Conservation (phyloP, 2,888 invertebrate species). For the Allolobophora icterica region DNA sequence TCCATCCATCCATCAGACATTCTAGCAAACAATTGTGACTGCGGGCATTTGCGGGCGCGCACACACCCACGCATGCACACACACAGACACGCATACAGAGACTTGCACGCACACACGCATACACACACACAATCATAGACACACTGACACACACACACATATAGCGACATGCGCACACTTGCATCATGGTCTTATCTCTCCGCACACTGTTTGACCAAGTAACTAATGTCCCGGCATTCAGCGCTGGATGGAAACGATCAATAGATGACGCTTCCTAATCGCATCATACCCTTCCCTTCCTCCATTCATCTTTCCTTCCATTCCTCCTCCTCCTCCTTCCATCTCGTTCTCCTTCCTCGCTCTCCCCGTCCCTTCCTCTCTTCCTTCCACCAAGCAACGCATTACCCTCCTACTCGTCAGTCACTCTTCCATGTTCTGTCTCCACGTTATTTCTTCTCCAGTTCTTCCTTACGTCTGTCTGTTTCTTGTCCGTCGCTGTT, state of each 20-base stretch:
- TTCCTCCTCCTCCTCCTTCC: no score
- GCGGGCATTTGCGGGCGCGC: not conserved
- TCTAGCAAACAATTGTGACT: slow-evolving; percentile 13
- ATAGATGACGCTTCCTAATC: slow-evolving; percentile 3
- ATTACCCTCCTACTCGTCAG: not conserved
- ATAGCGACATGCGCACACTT: not conserved
- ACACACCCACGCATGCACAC: not conserved
- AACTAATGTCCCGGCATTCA: slow-evolving; percentile 17
- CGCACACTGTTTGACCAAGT: slow-evolving; percentile 9
- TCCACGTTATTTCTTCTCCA: not conserved
- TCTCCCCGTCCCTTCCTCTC: no score
- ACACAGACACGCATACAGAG: not conserved
- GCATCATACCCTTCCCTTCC: not conserved
- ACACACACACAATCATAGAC: not conserved
- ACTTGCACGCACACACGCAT: not conserved
- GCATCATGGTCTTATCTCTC: not conserved
- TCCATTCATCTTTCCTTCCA: no score
- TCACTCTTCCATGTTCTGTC: not conserved
- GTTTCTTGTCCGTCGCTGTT: not conserved
- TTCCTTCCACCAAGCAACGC: not conserved
- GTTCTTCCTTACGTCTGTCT: not conserved
- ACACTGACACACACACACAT: not conserved
- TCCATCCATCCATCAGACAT: not conserved
- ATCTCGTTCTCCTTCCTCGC: no score
- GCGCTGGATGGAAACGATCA: not conserved